Evolutionary conservation across 92 coral and sea anemone genomes (phyloP), one percentile per base, ranked within the genome.

Genomic region (Anthopleura xanthogrammica): DNA sequence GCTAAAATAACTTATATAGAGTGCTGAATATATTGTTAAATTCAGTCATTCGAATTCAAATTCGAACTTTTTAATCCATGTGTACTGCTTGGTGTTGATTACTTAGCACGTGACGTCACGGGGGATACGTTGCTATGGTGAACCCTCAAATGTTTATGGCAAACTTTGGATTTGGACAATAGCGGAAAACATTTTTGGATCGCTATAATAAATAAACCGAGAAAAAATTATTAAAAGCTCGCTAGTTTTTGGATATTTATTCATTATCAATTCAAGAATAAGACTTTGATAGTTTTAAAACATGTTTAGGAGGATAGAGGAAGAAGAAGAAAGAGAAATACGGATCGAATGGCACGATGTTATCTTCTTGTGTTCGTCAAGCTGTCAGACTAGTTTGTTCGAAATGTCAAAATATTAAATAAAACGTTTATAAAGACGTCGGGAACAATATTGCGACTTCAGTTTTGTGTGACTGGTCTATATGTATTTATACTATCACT

Each of bases 21-120:
- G 11, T 5, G 19, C 22, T 62, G 29, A 62, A 19, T 22, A 22
- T 80, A 56, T 55, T 40, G 65, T 70, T 40, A 71, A 81, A 81
- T 81, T 81, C 77, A 48, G 0, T 12, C 12, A 68, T 64, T 70
- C 46, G 41, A 81, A 81, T 81, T 75, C 65, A 81, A 81, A 81
- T 62, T 65, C 72, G 79, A 85, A 85, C 43, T 46, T 75, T 29
- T 56, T 54, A 77, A 29, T 77, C 83, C 86, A 79, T 84, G 90
- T 68, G 77, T 81, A 86, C 89, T 68, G 17, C 74, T 68, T 68
- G 74, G 74, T 68, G 92, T 88, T 91, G 97, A 86, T 89, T 66
- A 75, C 85, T 78, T 85, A 77, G 52, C 52, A 83, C 83, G 89
- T 93, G 94, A 93, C 95, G 95, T 93, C 98, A 93, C 89, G 89